Percentiles rank a stretch among this genome's conserved stretches.
phyloP scores from a whole-genome alignment of 2,113 vertebrate species.

The Notiomystis cincta region DNA sequence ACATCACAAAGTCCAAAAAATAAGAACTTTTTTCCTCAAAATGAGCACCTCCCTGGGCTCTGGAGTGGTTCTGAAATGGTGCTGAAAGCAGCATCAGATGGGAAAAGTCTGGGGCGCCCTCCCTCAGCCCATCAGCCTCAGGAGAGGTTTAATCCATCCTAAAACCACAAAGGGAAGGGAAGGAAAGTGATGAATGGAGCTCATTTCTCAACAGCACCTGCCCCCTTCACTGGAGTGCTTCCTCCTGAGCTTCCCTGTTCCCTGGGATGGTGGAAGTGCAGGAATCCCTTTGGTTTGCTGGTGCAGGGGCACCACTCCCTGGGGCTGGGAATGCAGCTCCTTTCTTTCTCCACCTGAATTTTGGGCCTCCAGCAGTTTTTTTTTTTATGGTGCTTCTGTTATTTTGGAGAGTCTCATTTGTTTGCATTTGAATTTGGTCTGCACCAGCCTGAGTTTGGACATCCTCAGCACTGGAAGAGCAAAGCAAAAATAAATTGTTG shows the following conservation, averaged over 20 bases:
- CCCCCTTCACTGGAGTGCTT: background rate
- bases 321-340: background rate
- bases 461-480: background rate
- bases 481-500: background rate
- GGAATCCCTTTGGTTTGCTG: background rate
- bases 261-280: background rate
- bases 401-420: too few species aligned
- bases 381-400: background rate
- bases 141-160: background rate
- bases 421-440: background rate
- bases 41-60: background rate
- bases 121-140: background rate
- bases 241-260: background rate
- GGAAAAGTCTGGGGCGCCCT: background rate
- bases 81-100: background rate
- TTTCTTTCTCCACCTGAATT: accelerated
- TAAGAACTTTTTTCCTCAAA: background rate
- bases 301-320: background rate
- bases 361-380: background rate
- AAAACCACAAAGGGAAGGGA: background rate
- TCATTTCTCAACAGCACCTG: background rate
- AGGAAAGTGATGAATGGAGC: background rate
- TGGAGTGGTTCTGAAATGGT: background rate
- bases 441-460: background rate
- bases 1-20: background rate